Evolutionary conservation across 1,140 invertebrate genomes (phyloP).

Genomic region (Danaus plexippus): DNA sequence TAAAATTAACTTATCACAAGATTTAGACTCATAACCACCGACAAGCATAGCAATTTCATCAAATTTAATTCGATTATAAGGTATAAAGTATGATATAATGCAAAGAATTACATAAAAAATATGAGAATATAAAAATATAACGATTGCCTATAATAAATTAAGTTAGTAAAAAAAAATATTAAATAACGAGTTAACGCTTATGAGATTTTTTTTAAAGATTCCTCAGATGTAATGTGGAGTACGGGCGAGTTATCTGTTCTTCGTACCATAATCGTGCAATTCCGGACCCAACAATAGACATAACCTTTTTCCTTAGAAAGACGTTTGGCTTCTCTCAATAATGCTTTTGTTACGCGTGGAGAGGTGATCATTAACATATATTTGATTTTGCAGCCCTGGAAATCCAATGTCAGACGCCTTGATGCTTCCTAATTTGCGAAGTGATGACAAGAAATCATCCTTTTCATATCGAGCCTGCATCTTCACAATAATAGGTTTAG

Average conservation of each 20-base stretch:
- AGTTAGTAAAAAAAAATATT: no score
- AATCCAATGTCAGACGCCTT: conserved; percentile 1
- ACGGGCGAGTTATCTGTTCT: conserved; percentile 4
- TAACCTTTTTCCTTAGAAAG: conserved; percentile 1
- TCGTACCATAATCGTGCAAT: conserved; percentile 8
- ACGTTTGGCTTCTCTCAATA: conserved; percentile 3
- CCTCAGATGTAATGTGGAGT: conserved; percentile 7
- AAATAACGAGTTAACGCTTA: conserved; percentile 1
- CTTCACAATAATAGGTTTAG: no score
- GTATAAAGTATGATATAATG: conserved; percentile 10
- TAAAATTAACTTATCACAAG: no score
- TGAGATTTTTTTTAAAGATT: conserved; percentile 7
- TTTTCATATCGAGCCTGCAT: no score
- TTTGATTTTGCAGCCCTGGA: conserved; percentile 4
- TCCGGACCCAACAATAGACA: conserved; percentile 5
- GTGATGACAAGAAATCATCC: no score
- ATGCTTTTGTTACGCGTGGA: conserved; percentile 1
- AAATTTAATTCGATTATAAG: no score
- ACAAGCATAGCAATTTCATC: no score
- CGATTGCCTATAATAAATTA: conserved; percentile 2
- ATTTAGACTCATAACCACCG: no score
- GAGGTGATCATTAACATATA: conserved; percentile 3
- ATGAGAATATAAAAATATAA: conserved; percentile 7
- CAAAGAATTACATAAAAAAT: no score
- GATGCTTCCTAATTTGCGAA: no score